Evolutionary conservation across 2,797 vertebrate species (phyloP), one percentile per base, ranked within the genome.

Genomic region (Rhabdomys pumilio): DNA sequence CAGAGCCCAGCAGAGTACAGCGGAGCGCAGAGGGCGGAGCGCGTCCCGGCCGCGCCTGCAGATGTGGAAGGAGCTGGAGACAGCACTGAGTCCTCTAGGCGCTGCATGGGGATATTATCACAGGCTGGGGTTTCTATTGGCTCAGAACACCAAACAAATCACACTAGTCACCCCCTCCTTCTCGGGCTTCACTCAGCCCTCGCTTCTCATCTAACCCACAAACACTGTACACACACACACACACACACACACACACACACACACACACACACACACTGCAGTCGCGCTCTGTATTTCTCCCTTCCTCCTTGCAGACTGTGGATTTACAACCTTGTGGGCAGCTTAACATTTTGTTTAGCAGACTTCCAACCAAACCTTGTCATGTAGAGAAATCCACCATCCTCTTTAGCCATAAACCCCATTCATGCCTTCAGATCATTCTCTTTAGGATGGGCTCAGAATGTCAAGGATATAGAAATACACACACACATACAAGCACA

Each of bases 121-220:
- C 95, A 94, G 98, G 67, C 98, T 92, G 97, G 96, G 98, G 92
- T 98, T 98, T 96, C 98, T 98, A 98, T 98, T 98, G 98, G 97
- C 98, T 98, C 97, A 50, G 86, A 92, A 98, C 98, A 94, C 98
- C 98, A 97, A 98, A 98, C 98, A 98, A 98, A 98, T 98, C 98
- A 97, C 98, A 97, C 98, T 98, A 94, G 98, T 96, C 97, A 80
- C 97, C 98, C 97, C 98, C 98, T 93, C 84, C 97, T 79, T 89
- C 95, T 81, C 95, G 72, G 88, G 90, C 95, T 88, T 72, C 83
- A 57, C 94, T 88, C 97, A 14, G 96, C 79, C 85, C 96, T 96
- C 31, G 95, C 82, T 97, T 94, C 98, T 91, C 96, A 38, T 80
- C 85, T 76, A 80, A 82, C 50, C 95, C 96, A 38, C 97, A 94